These are phyloP conservation scores for Lophura nycthemera DNA, from an alignment of 2,113 vertebrate genomes.

Conservation along the genomic window DNA sequence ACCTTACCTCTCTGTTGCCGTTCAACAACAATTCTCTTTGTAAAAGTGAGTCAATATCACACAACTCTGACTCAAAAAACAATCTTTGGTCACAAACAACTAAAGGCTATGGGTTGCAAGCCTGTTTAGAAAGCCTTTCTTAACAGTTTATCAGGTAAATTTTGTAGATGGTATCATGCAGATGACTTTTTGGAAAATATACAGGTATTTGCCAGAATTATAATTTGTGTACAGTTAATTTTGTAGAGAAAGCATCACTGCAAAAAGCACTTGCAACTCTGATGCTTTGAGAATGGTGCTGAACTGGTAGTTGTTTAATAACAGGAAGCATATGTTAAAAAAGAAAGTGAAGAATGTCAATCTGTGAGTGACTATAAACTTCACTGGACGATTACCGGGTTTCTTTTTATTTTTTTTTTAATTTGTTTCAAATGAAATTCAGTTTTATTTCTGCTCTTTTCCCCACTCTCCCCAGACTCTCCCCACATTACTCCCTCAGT, in stretches of 20 bases:
- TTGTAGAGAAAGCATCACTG: neutral
- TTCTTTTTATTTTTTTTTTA: neutral
- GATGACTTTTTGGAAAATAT: neutral
- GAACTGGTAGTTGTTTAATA: neutral
- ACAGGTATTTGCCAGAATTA: neutral
- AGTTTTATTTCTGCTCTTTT: neutral
- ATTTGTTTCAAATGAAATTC: neutral
- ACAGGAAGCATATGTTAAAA: neutral
- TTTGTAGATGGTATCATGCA: neutral
- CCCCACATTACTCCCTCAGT: neutral
- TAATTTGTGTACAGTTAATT: neutral
- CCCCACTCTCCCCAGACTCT: neutral
- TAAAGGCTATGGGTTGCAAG: neutral
- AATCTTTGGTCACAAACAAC: neutral
- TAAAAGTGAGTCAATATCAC: neutral
- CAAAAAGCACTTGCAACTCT: neutral
- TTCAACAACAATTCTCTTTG: neutral
- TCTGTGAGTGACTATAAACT: neutral
- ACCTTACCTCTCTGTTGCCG: neutral
- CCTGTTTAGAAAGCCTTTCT: neutral
- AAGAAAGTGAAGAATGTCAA: neutral
- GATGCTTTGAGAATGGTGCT: neutral
- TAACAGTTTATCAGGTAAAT: neutral
- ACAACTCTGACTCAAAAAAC: neutral
- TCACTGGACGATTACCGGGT: neutral